These are phyloP conservation scores for Ageneiosus marmoratus DNA, from an alignment of 2,113 vertebrate species.

Conservation along the genomic window DNA sequence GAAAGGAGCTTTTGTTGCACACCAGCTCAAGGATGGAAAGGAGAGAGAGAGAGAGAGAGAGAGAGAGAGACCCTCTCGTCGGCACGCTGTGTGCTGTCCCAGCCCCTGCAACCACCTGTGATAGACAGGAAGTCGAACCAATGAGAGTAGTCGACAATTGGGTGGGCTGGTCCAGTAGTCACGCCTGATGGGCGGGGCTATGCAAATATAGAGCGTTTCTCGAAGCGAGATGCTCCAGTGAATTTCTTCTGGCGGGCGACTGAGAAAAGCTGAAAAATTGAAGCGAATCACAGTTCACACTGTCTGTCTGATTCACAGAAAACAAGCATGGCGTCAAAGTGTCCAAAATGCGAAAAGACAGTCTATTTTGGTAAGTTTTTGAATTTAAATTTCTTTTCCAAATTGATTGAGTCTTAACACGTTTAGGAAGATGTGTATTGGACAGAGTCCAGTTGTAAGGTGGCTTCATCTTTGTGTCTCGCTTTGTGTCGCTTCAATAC, in stretches of 20 bases:
- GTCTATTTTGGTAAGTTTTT: constrained; percentile 89
- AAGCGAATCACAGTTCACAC: neutral
- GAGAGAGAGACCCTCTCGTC: constrained; percentile 42
- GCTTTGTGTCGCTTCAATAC: neutral
- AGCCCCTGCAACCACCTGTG: constrained; percentile 18
- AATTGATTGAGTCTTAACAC: neutral
- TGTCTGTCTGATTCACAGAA: neutral
- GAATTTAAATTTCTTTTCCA: neutral
- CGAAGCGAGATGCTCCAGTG: constrained; percentile 60
- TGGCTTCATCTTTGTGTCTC: neutral
- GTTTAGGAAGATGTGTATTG: neutral
- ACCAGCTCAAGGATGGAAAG: constrained; percentile 54
- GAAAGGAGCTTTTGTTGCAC: constrained; percentile 73
- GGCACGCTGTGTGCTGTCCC: constrained; percentile 19
- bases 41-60: constrained; percentile 57
- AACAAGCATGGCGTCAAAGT: constrained; percentile 88
- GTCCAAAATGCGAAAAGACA: constrained; percentile 92
- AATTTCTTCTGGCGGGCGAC: constrained; percentile 56
- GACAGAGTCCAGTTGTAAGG: neutral
- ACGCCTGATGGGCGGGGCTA: constrained; percentile 59
- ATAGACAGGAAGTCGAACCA: constrained; percentile 42
- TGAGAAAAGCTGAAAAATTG: constrained; percentile 1
- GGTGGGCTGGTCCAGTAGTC: neutral
- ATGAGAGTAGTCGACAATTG: constrained; percentile 44
- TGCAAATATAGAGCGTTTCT: constrained; percentile 63